Evolutionary conservation across 2,113 vertebrate species (phyloP).

Genomic region (Clinocottus analis): DNA sequence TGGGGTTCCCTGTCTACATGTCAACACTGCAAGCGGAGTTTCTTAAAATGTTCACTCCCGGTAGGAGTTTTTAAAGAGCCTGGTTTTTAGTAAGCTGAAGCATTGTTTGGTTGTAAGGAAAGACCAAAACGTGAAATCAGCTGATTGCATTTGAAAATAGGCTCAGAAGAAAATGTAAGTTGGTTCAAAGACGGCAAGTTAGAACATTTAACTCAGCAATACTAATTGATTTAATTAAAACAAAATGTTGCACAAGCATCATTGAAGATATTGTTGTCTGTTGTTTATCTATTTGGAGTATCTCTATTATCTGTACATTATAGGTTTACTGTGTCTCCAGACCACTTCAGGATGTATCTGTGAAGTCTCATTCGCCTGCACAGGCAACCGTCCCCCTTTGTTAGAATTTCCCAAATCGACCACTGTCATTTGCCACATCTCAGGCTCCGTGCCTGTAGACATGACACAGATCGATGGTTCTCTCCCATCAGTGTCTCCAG

Average conservation of each 20-base stretch:
- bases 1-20: not conserved
- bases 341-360: not conserved
- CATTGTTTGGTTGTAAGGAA: not conserved
- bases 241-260: no score
- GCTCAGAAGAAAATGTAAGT: not conserved
- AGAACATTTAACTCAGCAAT: not conserved
- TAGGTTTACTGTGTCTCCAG: not conserved
- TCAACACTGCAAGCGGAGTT: not conserved
- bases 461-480: constrained; percentile 72
- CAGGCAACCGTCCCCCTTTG: constrained; percentile 6
- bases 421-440: constrained; percentile 47
- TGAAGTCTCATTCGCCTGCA: not conserved
- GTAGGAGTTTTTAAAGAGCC: not conserved
- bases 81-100: not conserved
- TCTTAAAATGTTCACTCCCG: not conserved
- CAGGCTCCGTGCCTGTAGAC: constrained; percentile 47
- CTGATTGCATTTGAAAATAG: not conserved
- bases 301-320: not conserved
- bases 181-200: not conserved
- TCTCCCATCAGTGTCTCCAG: constrained; percentile 60
- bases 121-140: not conserved
- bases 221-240: not conserved
- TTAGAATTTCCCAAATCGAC: constrained; percentile 31
- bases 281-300: not conserved
- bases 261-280: not conserved